These are phyloP conservation scores for Apostichopus californicus DNA, from an alignment of 35 echinoderm and acorn worm genomes.

Conservation along the genomic window DNA sequence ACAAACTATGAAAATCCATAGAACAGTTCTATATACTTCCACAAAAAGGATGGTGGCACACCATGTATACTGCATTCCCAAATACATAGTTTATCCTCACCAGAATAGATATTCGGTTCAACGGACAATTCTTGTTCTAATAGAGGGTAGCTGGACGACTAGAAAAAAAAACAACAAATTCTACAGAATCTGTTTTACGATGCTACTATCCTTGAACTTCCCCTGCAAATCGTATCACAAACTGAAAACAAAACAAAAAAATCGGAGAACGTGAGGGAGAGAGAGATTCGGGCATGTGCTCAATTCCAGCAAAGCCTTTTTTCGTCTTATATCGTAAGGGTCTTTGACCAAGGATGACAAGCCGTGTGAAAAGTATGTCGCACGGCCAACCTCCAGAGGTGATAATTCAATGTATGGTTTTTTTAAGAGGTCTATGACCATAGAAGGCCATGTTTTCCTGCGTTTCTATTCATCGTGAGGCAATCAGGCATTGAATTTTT, in stretches of 20 bases:
- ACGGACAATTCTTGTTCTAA: too few species aligned
- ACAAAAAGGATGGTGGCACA: too few species aligned
- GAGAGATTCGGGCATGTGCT: neutral
- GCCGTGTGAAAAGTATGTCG: neutral
- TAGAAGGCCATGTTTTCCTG: neutral
- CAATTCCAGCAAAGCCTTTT: neutral
- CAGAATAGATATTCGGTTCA: too few species aligned
- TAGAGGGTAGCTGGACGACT: too few species aligned
- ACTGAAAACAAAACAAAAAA: neutral
- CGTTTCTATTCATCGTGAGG: neutral
- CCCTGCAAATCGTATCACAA: neutral
- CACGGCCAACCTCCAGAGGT: neutral
- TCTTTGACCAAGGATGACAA: neutral
- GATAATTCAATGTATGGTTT: neutral
- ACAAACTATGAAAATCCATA: too few species aligned
- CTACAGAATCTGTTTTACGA: neutral
- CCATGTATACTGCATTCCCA: too few species aligned
- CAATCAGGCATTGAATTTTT: too few species aligned
- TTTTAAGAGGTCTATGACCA: neutral
- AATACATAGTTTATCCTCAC: too few species aligned
- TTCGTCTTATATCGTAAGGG: neutral
- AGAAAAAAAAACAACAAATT: too few species aligned
- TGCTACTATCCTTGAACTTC: conserved; percentile 9
- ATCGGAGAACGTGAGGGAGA: neutral
- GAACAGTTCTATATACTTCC: too few species aligned